Conservation (phyloP, 2,113 vertebrate species). For the Oncorhynchus gorbuscha region DNA sequence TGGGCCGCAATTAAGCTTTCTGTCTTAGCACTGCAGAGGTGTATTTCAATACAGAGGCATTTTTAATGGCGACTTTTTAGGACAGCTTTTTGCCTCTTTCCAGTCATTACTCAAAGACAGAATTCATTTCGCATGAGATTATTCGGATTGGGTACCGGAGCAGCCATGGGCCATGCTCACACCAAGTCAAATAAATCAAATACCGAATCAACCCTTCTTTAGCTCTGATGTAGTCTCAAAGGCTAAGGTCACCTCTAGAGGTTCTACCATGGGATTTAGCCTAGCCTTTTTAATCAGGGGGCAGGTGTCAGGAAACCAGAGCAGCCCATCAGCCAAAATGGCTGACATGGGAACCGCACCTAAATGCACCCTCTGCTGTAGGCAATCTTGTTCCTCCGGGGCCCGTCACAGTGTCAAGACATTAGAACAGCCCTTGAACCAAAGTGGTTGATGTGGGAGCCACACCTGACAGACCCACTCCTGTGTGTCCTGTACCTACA, state of each 20-base stretch:
- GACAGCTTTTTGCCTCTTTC: background rate
- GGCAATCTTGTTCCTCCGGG: background rate
- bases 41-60: background rate
- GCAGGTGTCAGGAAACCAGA: background rate
- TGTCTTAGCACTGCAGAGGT: background rate
- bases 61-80: background rate
- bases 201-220: background rate
- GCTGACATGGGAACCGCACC: background rate
- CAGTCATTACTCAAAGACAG: background rate
- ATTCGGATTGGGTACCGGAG: background rate
- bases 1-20: background rate
- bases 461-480: background rate
- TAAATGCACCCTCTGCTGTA: background rate
- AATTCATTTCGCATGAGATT: background rate
- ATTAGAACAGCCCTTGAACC: background rate
- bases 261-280: background rate
- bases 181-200: background rate
- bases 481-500: background rate
- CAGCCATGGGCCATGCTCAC: background rate
- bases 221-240: background rate
- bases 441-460: background rate
- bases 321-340: background rate
- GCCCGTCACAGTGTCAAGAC: background rate
- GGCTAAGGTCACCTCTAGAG: background rate
- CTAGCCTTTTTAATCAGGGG: background rate